A percentile compares a stretch with the other conserved stretches of the same genome.
These are phyloP conservation scores for Drosophila bipectinata DNA, from an alignment of 1,140 invertebrate species.

Conservation along the genomic window DNA sequence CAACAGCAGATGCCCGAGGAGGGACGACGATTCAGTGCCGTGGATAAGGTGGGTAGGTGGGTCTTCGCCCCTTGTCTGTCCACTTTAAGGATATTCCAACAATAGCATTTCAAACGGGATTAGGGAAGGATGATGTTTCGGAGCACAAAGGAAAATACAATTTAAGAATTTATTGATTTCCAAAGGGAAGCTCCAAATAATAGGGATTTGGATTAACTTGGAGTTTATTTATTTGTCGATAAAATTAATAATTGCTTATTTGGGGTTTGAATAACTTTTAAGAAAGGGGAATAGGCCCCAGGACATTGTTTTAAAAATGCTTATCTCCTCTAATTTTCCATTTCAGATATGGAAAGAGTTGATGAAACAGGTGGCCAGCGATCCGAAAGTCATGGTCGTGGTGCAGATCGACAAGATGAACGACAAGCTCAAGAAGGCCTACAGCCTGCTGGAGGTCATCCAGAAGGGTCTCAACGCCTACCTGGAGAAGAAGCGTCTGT, in stretches of 20 bases:
- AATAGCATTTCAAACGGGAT: neutral
- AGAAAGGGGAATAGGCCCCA: no score
- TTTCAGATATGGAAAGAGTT: constrained; percentile 92
- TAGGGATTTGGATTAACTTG: neutral
- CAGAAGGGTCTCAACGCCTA: constrained; percentile 97
- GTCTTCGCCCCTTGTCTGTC: neutral
- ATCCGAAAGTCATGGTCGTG: constrained; percentile 93
- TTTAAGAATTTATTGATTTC: constrained; percentile 4
- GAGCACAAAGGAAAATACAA: neutral
- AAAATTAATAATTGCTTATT: neutral
- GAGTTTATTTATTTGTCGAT: neutral
- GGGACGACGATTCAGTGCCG: constrained; percentile 94
- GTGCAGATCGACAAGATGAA: constrained; percentile 97
- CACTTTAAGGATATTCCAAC: neutral
- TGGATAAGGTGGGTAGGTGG: constrained; percentile 89
- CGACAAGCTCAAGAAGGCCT: constrained; percentile 95
- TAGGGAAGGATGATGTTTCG: neutral
- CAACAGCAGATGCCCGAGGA: constrained; percentile 96
- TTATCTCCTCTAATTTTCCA: neutral
- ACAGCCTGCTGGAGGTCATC: constrained; percentile 93
- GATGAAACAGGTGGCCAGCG: constrained; percentile 92
- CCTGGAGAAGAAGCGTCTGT: constrained; percentile 97
- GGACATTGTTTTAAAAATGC: no score
- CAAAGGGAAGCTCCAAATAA: neutral
- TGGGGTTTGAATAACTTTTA: no score